Evolutionary conservation across 1,140 invertebrate genomes (phyloP).

Genomic region (Coenobita brevimanus): DNA sequence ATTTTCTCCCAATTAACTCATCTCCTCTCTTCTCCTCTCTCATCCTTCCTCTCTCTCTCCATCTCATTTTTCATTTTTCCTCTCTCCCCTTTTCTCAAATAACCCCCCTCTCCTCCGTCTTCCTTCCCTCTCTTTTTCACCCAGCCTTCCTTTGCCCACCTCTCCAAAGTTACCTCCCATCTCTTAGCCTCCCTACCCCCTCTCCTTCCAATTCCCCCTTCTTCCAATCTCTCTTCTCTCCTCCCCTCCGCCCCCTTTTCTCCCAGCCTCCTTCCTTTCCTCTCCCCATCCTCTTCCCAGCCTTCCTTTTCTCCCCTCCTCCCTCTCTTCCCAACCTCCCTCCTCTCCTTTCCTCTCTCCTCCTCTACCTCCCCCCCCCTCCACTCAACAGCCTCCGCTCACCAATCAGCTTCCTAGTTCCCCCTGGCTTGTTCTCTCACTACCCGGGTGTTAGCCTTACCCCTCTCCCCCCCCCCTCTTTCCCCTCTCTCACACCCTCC

Average conservation of each 20-base stretch:
- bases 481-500: too few species aligned
- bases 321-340: not conserved
- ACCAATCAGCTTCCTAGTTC: slow-evolving; percentile 17
- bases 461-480: too few species aligned
- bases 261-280: not conserved
- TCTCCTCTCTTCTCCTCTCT: not conserved
- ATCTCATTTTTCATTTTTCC: not conserved
- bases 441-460: not conserved
- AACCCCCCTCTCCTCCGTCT: not conserved
- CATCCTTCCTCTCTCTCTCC: not conserved
- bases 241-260: slow-evolving; percentile 3
- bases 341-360: not conserved
- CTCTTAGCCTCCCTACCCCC: not conserved
- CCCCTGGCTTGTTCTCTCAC: not conserved
- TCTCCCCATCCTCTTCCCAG: not conserved
- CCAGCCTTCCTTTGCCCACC: too few species aligned
- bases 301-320: not conserved
- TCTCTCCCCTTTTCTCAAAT: not conserved
- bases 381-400: not conserved
- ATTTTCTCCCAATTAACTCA: not conserved
- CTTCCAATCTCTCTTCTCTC: not conserved
- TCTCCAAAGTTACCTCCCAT: not conserved
- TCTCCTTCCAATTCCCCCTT: not conserved
- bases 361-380: not conserved
- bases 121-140: too few species aligned